These are phyloP conservation scores for Phasianus colchicus DNA, from an alignment of 2,113 vertebrate species.

Conservation along the genomic window DNA sequence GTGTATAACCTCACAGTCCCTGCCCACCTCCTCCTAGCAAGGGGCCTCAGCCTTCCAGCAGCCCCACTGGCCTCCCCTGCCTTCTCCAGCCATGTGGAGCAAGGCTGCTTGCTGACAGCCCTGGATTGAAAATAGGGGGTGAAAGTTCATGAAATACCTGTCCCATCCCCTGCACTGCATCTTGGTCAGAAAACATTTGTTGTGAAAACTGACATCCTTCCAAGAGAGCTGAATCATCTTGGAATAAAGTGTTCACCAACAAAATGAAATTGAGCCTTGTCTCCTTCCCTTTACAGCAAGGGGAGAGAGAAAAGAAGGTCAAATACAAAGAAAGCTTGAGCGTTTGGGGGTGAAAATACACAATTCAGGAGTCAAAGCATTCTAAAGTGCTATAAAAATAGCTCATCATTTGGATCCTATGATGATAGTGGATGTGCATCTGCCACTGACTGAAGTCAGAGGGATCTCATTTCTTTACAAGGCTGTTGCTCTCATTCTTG, in stretches of 20 bases:
- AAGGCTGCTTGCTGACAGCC: not conserved
- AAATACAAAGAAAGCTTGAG: not conserved
- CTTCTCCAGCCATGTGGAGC: not conserved
- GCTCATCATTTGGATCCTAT: constrained; percentile 22
- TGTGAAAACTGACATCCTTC: not conserved
- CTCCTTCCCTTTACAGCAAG: not conserved
- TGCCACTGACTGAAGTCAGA: constrained; percentile 17
- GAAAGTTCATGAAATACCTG: rapidly evolving
- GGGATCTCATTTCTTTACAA: constrained; percentile 45
- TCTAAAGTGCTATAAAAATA: constrained; percentile 22
- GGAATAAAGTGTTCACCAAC: not conserved
- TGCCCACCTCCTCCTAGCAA: not conserved
- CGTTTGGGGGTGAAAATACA: constrained; percentile 24
- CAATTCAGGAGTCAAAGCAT: not conserved
- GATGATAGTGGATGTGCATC: constrained; percentile 14
- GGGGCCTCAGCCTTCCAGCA: rapidly evolving
- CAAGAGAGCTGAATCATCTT: not conserved
- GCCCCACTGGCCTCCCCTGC: not conserved
- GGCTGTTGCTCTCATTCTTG: constrained; percentile 33
- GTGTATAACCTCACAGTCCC: not conserved
- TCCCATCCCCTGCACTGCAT: not conserved
- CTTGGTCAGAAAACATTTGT: not conserved
- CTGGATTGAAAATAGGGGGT: not conserved
- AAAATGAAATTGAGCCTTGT: not conserved
- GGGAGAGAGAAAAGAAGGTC: not conserved